Evolutionary conservation across 2,113 vertebrate species (phyloP), one percentile per base, ranked within the genome.

Genomic region (Clarias gariepinus): DNA sequence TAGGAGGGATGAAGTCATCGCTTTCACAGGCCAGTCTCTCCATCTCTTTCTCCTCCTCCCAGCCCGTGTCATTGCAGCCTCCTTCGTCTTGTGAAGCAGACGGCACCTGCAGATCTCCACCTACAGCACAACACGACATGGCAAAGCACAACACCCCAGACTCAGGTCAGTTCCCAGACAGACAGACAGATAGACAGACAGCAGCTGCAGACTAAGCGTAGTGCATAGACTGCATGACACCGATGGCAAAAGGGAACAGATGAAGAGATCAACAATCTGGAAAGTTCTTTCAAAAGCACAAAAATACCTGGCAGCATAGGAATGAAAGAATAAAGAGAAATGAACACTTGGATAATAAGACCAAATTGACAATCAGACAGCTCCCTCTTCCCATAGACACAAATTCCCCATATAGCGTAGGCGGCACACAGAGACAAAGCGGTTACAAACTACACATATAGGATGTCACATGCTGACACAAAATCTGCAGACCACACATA

Each of bases 1-100:
- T 99, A 88, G 98, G 98, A 28, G 98, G 97, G 82, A 98, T 82
- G 88, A 99, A 99, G 91, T 98, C 98, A 19, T 97, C 97, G 0
- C 96, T 95, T 0, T 97, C 96, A 69, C 97, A 98, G 0, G 97
- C 97, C 82, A 95, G 91, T 8, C 96, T 94, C 94, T 99, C 98
- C 93, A 97, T 93, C 90, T 97, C 96, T 88, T 94, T 96, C 94
- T 99, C 98, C 2, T 97, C 94, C 92, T 99, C 97, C 98, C 98
- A 99, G 93, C 96, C 97, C 90, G 96, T 76, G 83, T 98, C 97
- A 0, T 96, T 95, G 0, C 95, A 88, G 7, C 91, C 95, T 66
- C 95, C 95, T 25, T 98, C 98, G 1, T 97, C 97, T 91, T 96
- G 90, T 9, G 95, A 93, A 36, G 95, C 93, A 23, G 95, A 96